Evolutionary conservation across 2,113 vertebrate species (phyloP), one percentile per base, ranked within the genome.

Genomic region (Thamnaconus septentrionalis): DNA sequence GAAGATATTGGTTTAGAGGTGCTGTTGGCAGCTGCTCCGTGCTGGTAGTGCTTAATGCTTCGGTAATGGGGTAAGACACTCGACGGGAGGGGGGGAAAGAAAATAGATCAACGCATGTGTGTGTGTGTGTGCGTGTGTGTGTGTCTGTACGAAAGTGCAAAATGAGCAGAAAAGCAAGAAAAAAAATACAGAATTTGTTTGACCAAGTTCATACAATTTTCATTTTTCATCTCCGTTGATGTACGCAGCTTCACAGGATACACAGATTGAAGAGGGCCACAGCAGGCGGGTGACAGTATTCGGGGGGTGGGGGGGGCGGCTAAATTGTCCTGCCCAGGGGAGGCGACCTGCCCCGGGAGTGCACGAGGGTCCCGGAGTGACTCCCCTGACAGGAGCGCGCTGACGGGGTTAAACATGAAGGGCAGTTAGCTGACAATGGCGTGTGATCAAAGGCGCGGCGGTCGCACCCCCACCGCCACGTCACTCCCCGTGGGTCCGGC

Each of bases 361-460:
- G 55, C 41, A 53, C 49, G 18, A 31, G 59, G 69, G 61, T 76
- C 62, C 11, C 57, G 79, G 69, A 77, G 51, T 65, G 80, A 80
- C 67, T 65, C 59, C 49, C 31, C 66, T 71, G 66, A 85, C 61
- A 79, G 59, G 40, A 56, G 47, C 64, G 65, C 66, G 56, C 61
- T 66, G 68, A 64, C 73, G 54, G 62, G 85, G 82, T 84, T 84
- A 85, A 87, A 80, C 59, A 83, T 53, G 68, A 71, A 71, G 60
- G 67, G 62, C 61, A 76, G 63, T 75, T 65, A 69, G 68, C 48
- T 53, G 79, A 64, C 6, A 4, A 7, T 31, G 48, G 62, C 39
- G 43, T 55, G 69, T 45, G 62, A 81, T 83, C 76, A 81, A 61
- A 73, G 18, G 1, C 59, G 61, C 57, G 69, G 39, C 7, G 51